Base-by-base conservation (phyloP, 2,797 vertebrate genomes). In the Trichosurus vulpecula region DNA sequence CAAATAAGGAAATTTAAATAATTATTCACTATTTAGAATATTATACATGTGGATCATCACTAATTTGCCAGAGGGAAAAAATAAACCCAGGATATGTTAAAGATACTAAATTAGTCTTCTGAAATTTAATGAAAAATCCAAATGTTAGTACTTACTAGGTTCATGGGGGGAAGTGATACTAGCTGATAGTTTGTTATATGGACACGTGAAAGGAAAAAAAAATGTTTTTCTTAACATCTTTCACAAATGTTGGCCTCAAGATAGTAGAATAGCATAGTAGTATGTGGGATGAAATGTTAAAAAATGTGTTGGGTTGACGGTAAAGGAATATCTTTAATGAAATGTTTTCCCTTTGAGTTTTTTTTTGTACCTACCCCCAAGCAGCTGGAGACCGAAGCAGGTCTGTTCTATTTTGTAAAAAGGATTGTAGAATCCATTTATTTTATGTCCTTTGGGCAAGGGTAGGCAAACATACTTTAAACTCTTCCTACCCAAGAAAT, bases 331-430 rank as follows among this genome's bases (percentile, higher is more conserved):
- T 53, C 51, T 90, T 94, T 93, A 95, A 58, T 31, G 93, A 94
- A 97, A 74, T 90, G 89, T 94, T 94, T 61, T 25, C 29, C 0
- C 57, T 94, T 97, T 92, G 74, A 95, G 94, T 95, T 95, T 56
- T 96, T 51, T 66, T 89, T 92, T 4, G 22, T 87, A 25, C 41
- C 22, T 29, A 1, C 29, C 53, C 87, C 55, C 16, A 94, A 90
- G 12, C 41, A 97, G 54, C 90, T 92, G n/a, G 53, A 27, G 1
- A 92, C 25, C 89, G 96, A 92, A 97, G 29, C 27, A 96, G 91
- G 55, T 55, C 8, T 96, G 47, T 92, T 91, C 29, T 93, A 66
- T 90, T 96, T 91, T 96, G 81, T 94, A 25, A 95, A 94, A 57
- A 10, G 56, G 93, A 93, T 90, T 93, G 92, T 51, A 95, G 52